Conservation (phyloP, 2,797 vertebrate genomes). For the Pempheris klunzingeri region DNA sequence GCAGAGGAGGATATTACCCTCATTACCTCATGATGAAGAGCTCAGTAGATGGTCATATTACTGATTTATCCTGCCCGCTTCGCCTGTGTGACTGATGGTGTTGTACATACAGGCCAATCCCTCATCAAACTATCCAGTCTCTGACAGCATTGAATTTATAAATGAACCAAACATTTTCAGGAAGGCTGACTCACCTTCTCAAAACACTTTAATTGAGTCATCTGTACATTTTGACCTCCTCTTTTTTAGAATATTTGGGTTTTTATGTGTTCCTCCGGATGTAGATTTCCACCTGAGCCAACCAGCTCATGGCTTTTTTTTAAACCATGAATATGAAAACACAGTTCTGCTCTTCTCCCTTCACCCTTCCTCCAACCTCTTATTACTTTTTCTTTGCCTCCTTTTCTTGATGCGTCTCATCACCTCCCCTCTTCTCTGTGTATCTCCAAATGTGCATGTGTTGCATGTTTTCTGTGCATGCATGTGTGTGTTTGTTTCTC, state of each 20-base stretch:
- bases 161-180: constrained; percentile 65
- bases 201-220: constrained; percentile 70
- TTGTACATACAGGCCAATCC: constrained; percentile 66
- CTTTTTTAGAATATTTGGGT: not conserved
- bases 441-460: constrained; percentile 65
- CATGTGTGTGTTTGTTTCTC: constrained; percentile 44
- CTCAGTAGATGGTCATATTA: constrained; percentile 78
- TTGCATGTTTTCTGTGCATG: constrained; percentile 60
- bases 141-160: constrained; percentile 73
- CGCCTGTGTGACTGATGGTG: constrained; percentile 75
- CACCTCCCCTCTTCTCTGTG: constrained; percentile 30
- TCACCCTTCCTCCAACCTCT: constrained; percentile 36
- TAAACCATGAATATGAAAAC: constrained; percentile 40
- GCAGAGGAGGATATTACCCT: constrained; percentile 76
- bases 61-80: constrained; percentile 77
- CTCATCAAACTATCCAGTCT: constrained; percentile 70
- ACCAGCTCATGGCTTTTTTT: constrained; percentile 49
- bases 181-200: constrained; percentile 51
- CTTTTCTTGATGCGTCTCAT: constrained; percentile 43
- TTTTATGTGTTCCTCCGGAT: not conserved
- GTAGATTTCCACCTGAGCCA: not conserved
- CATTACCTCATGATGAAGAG: constrained; percentile 80
- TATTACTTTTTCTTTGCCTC: constrained; percentile 17
- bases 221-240: constrained; percentile 34
- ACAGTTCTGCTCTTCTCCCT: constrained; percentile 25